Conservation (phyloP, 2,797 vertebrate genomes). For the Spinus olivaceus region DNA sequence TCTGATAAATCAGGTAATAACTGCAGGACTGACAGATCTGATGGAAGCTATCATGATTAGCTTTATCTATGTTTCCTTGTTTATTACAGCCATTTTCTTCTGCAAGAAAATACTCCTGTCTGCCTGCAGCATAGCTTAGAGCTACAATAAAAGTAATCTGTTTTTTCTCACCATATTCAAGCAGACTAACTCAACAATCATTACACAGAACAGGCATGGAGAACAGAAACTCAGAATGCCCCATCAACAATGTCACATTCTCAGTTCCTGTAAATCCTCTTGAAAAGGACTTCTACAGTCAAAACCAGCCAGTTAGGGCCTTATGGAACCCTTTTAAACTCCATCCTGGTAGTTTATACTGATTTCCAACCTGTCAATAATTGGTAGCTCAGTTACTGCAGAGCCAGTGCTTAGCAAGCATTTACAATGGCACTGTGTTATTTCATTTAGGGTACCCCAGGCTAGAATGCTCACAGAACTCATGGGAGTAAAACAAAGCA, state of each 20-base stretch:
- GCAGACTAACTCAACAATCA: constrained; percentile 4
- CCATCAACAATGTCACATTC: neutral
- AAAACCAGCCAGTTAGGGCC: neutral
- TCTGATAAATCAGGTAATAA: constrained; percentile 32
- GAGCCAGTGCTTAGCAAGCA: neutral
- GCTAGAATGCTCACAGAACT: neutral
- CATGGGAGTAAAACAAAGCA: neutral
- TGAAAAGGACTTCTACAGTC: neutral
- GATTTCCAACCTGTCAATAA: neutral
- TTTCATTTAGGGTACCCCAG: neutral
- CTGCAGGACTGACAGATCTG: neutral
- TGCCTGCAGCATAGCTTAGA: constrained; percentile 46
- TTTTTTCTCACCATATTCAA: constrained; percentile 1
- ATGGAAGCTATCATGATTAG: constrained; percentile 12
- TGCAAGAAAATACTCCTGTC: constrained; percentile 48
- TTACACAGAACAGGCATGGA: neutral
- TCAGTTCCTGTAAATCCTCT: neutral
- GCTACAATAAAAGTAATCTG: neutral
- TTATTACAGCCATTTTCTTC: constrained; percentile 51
- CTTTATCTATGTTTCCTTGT: constrained; percentile 38
- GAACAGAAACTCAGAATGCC: constrained; percentile 21
- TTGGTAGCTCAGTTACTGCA: neutral
- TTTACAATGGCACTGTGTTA: neutral
- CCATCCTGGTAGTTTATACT: neutral
- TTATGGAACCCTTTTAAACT: neutral